Evolutionary conservation across 2,888 invertebrate species (phyloP).

Genomic region (Scotopteryx bipunctaria): DNA sequence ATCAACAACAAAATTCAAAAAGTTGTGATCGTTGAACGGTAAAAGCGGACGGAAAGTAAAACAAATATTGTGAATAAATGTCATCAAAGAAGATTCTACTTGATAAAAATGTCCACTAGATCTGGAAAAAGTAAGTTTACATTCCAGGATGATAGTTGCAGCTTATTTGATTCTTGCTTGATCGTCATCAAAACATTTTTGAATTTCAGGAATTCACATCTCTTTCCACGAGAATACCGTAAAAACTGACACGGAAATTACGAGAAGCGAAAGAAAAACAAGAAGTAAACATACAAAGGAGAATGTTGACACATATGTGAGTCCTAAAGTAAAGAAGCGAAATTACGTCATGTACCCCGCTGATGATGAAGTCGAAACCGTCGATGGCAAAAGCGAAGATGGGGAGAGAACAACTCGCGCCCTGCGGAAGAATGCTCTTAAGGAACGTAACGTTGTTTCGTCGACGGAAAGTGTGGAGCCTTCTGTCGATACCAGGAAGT

Average conservation of each 20-base stretch:
- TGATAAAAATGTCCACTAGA: slow-evolving; percentile 65
- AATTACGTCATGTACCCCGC: slow-evolving; percentile 67
- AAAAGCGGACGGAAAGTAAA: slow-evolving; percentile 36
- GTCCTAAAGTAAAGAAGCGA: slow-evolving; percentile 52
- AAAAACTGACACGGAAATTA: slow-evolving; percentile 36
- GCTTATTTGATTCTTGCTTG: background rate
- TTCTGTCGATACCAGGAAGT: slow-evolving; percentile 36
- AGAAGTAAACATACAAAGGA: slow-evolving; percentile 57
- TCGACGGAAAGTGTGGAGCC: slow-evolving; percentile 32
- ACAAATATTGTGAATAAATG: slow-evolving; percentile 35
- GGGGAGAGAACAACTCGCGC: slow-evolving; percentile 37
- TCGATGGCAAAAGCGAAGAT: slow-evolving; percentile 25
- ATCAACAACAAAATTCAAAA: slow-evolving; percentile 31
- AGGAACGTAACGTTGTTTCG: slow-evolving; percentile 48
- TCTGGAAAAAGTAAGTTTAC: slow-evolving; percentile 71
- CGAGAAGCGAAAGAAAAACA: slow-evolving; percentile 57
- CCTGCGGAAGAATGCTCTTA: slow-evolving; percentile 52
- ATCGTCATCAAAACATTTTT: slow-evolving; percentile 2
- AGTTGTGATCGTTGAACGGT: slow-evolving; percentile 45
- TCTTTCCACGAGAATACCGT: slow-evolving; percentile 46
- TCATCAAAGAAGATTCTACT: background rate
- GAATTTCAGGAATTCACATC: slow-evolving; percentile 60
- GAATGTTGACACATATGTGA: slow-evolving; percentile 41
- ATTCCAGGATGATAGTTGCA: background rate
- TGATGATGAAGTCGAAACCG: slow-evolving; percentile 44